Evolutionary conservation across 2,113 vertebrate genomes (phyloP).

Genomic region (Melanotaenia duboulayi): DNA sequence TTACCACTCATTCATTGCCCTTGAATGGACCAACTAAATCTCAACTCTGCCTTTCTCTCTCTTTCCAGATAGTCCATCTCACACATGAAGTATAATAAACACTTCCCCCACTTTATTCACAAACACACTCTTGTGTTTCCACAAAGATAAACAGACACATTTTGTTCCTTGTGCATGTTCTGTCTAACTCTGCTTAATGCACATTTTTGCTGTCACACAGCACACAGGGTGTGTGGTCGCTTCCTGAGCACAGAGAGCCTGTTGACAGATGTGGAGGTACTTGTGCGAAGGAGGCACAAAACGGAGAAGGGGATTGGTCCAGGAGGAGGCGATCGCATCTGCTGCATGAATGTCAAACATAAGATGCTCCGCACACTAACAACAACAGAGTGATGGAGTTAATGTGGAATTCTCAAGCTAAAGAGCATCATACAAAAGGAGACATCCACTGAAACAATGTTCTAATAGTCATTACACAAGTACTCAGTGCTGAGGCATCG

Average conservation of each 20-base stretch:
- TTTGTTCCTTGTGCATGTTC: constrained; percentile 37
- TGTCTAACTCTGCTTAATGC: constrained; percentile 11
- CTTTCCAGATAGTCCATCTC: constrained; percentile 56
- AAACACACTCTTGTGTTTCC: constrained; percentile 39
- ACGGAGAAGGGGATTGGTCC: neutral
- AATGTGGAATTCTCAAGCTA: neutral
- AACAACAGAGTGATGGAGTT: constrained; percentile 5
- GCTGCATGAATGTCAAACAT: neutral
- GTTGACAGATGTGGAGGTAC: constrained; percentile 71
- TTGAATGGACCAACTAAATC: constrained; percentile 28
- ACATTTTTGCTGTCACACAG: constrained; percentile 36
- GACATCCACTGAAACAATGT: neutral
- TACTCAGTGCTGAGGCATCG: neutral
- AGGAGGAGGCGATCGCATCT: neutral
- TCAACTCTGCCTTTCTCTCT: neutral
- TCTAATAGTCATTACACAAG: neutral
- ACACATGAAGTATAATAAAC: constrained; percentile 63
- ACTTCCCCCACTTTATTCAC: constrained; percentile 36
- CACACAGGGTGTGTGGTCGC: constrained; percentile 38
- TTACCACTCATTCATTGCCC: constrained; percentile 75
- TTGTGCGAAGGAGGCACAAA: constrained; percentile 45
- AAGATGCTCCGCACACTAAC: constrained; percentile 9
- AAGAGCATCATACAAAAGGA: neutral
- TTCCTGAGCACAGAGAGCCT: constrained; percentile 61
- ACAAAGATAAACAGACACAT: constrained; percentile 54